Evolutionary conservation across 2,797 vertebrate species (phyloP).

Genomic region (Anas bahamensis): DNA sequence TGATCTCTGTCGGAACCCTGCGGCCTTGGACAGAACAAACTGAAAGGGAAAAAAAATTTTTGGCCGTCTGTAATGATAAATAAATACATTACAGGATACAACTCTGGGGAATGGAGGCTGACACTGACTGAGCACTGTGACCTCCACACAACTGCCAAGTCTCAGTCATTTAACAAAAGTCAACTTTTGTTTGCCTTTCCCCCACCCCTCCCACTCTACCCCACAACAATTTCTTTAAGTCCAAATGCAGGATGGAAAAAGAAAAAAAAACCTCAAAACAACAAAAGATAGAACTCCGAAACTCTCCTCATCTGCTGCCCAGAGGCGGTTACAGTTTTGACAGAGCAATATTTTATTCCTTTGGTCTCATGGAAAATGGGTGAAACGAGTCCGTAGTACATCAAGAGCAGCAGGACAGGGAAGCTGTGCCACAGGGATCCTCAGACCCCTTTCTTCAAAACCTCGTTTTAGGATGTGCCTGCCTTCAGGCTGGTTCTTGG

Average conservation of each 20-base stretch:
- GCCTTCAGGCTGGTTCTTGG: not conserved
- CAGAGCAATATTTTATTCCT: conserved; percentile 39
- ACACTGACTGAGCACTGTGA: conserved; percentile 78
- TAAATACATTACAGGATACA: conserved; percentile 81
- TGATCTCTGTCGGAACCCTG: conserved; percentile 87
- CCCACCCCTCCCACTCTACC: not conserved
- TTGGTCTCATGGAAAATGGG: conserved; percentile 28
- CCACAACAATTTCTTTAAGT: conserved; percentile 68
- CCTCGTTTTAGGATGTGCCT: not conserved
- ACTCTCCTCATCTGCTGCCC: conserved; percentile 9
- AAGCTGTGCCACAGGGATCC: not conserved
- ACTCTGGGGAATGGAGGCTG: conserved; percentile 73
- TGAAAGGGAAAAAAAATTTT: conserved; percentile 55
- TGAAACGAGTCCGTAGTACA: not conserved
- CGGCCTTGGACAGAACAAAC: conserved; percentile 89
- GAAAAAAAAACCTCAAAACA: not conserved
- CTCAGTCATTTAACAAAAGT: conserved; percentile 70
- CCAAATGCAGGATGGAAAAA: conserved; percentile 23
- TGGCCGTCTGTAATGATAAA: conserved; percentile 81
- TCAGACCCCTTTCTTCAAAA: not conserved
- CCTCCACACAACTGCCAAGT: conserved; percentile 75
- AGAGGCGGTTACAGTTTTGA: conserved; percentile 26
- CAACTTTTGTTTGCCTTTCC: conserved; percentile 68
- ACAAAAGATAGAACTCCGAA: conserved; percentile 13
- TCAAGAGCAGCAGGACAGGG: not conserved